These are phyloP conservation scores for Drosophila buzzatii DNA, from an alignment of 2,888 invertebrate genomes.

Conservation along the genomic window DNA sequence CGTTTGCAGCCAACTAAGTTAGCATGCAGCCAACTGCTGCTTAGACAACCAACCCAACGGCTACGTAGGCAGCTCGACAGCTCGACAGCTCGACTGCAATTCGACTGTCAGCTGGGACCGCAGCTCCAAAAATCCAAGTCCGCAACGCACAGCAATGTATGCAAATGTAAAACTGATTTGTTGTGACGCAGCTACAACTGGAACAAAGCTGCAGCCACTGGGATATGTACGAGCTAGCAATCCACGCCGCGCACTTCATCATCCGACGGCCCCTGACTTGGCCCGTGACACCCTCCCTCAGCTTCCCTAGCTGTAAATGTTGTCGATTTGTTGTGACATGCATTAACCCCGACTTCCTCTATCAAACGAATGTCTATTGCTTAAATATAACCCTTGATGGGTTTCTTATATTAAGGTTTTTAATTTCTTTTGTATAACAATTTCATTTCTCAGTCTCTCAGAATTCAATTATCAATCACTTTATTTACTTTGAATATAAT, in stretches of 20 bases:
- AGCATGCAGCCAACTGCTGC: conserved; percentile 52
- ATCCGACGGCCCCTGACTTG: conserved; percentile 5
- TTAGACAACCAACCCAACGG: conserved; percentile 42
- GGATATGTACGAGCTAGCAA: conserved; percentile 32
- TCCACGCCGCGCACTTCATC: conserved; percentile 41
- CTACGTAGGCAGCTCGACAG: conserved; percentile 25
- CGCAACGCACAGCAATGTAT: conserved; percentile 68
- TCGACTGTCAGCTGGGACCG: conserved; percentile 22
- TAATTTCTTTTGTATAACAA: too few relatives aligned
- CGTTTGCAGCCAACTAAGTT: conserved; percentile 22
- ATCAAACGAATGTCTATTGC: background rate
- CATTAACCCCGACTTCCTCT: conserved; percentile 23
- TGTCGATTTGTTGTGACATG: conserved; percentile 56
- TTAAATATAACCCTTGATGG: conserved; percentile 3
- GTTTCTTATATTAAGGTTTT: too few relatives aligned
- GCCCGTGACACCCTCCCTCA: background rate
- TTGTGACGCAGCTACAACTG: conserved; percentile 63
- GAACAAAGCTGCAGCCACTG: conserved; percentile 22
- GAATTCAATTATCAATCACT: conserved; percentile 35
- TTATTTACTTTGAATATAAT: conserved; percentile 5
- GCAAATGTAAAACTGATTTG: conserved; percentile 78
- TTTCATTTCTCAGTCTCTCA: too few relatives aligned
- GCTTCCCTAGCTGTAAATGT: conserved; percentile 22
- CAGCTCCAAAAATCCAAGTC: background rate
- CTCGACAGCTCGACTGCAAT: conserved; percentile 20